Evolutionary conservation across 2,113 vertebrate genomes (phyloP).

Genomic region (Isichthys henryi): DNA sequence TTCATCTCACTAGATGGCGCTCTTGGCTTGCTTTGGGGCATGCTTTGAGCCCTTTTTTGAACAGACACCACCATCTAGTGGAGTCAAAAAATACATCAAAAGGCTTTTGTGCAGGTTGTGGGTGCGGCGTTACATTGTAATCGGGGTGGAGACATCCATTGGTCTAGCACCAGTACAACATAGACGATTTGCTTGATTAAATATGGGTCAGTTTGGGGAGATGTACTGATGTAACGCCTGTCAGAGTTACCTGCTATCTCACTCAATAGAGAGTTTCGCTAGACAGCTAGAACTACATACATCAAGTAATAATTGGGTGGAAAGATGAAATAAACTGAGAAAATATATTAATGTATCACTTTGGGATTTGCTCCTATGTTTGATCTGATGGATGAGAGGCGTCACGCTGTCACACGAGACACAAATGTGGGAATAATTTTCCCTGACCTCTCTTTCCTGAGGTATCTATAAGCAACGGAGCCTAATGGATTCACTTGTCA

Average conservation of each 20-base stretch:
- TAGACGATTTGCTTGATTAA: not conserved
- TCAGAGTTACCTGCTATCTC: not conserved
- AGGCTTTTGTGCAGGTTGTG: not conserved
- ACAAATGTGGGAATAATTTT: too few species aligned
- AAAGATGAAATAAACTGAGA: not conserved
- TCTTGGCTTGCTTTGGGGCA: too few species aligned
- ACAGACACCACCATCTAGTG: too few species aligned
- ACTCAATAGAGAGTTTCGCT: not conserved
- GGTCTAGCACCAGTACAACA: not conserved
- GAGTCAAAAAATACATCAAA: too few species aligned
- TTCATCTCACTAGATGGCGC: too few species aligned
- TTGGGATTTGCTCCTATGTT: not conserved
- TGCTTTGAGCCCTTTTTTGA: too few species aligned
- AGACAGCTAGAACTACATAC: not conserved
- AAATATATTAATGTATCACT: not conserved
- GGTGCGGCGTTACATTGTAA: not conserved
- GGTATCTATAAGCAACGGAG: too few species aligned
- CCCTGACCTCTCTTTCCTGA: too few species aligned
- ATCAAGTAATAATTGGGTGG: not conserved
- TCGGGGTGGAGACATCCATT: not conserved
- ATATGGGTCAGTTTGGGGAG: not conserved
- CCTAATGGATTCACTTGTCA: too few species aligned
- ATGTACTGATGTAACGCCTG: not conserved
- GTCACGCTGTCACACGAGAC: not conserved
- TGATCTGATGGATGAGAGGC: not conserved